Conservation (phyloP, 2,797 vertebrate species). For the Columba guinea region DNA sequence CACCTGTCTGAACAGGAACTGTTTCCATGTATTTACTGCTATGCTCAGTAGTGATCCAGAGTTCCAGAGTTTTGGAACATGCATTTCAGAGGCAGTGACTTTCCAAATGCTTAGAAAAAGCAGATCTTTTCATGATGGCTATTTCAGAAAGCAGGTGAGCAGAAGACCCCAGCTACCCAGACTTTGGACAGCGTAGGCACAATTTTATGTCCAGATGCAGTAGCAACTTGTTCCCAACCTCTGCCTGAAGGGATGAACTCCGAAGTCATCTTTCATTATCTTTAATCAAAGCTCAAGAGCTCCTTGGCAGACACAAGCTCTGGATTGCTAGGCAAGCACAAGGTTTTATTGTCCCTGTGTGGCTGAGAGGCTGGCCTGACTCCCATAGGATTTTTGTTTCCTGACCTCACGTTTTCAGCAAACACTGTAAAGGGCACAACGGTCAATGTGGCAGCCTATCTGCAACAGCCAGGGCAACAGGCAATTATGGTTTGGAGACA, state of each 20-base stretch:
- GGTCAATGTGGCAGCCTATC: not conserved
- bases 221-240: not conserved
- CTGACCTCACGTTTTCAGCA: not conserved
- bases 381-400: not conserved
- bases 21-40: not conserved
- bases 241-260: not conserved
- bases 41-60: not conserved
- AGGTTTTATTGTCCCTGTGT: not conserved
- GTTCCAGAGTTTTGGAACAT: not conserved
- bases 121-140: not conserved
- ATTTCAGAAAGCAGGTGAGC: not conserved
- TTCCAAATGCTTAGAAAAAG: not conserved
- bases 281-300: not conserved
- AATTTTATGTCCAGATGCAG: not conserved
- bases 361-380: not conserved
- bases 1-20: not conserved
- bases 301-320: not conserved
- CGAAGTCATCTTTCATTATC: not conserved
- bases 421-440: not conserved
- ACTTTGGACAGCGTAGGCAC: not conserved
- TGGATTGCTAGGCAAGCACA: not conserved
- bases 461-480: not conserved
- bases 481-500: not conserved
- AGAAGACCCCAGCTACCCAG: not conserved
- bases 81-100: not conserved